Conservation (phyloP, 2,797 vertebrate species). For the Austrolebias charrua region DNA sequence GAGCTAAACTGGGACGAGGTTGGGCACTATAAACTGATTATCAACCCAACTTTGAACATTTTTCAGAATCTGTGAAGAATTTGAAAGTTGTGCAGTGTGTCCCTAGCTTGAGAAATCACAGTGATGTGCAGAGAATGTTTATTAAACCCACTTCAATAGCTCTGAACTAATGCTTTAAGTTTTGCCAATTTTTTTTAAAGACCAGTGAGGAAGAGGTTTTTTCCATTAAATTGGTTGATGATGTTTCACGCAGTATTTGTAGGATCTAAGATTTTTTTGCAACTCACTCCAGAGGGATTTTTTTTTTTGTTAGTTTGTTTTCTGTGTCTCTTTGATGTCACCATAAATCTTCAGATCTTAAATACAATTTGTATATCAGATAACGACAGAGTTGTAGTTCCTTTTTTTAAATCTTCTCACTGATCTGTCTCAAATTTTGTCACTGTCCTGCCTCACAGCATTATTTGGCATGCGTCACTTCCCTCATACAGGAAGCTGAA, state of each 20-base stretch:
- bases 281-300: not conserved
- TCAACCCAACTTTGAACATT: no score
- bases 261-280: not conserved
- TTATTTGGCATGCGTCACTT: not conserved
- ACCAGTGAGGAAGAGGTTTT: not conserved
- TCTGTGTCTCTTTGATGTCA: not conserved
- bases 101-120: not conserved
- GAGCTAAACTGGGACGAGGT: no score
- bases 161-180: no score
- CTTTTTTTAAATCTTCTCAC: not conserved
- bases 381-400: not conserved
- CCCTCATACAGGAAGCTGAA: conserved; percentile 14
- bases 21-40: no score
- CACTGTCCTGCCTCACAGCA: not conserved
- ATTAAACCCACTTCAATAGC: not conserved
- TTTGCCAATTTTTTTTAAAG: not conserved
- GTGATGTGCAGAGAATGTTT: not conserved
- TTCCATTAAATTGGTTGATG: not conserved
- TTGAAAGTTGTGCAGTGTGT: no score
- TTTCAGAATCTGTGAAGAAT: no score
- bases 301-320: not conserved
- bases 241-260: not conserved
- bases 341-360: not conserved
- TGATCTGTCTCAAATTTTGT: not conserved
- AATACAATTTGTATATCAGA: not conserved